phyloP scores from a whole-genome alignment of 1,140 invertebrate genomes.

The Alviniconcha marisindica region DNA sequence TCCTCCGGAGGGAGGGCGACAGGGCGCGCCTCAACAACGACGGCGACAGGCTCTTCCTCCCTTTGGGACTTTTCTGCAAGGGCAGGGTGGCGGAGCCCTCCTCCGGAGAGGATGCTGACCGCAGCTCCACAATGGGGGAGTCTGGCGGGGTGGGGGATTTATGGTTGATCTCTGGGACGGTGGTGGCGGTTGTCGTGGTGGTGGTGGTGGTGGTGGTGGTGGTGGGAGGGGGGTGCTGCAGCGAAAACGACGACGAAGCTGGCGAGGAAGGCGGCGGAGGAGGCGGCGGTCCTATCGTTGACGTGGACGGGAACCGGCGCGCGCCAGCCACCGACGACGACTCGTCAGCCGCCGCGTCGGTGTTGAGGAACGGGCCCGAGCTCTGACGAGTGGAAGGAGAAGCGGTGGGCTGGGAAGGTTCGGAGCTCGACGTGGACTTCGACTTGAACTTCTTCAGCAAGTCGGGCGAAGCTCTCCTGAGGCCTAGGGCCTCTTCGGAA shows the following conservation, averaged over 20 bases:
- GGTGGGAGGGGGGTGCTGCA: neutral
- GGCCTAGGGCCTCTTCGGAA: neutral
- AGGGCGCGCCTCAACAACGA: conserved; percentile 37
- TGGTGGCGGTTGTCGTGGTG: neutral
- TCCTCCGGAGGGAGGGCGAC: conserved; percentile 37
- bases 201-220: neutral
- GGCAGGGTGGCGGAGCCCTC: neutral
- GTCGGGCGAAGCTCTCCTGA: neutral
- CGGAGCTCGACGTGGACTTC: neutral
- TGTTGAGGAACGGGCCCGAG: neutral
- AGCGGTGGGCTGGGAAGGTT: neutral
- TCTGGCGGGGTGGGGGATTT: neutral
- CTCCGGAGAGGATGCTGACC: neutral
- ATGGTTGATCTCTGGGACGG: no score
- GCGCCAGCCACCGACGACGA: no score
- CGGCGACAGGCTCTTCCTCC: conserved; percentile 38
- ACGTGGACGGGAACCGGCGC: no score
- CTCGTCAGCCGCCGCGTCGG: no score
- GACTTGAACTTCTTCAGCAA: conserved; percentile 22
- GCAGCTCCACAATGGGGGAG: neutral
- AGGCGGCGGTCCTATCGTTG: neutral
- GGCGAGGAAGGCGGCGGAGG: neutral
- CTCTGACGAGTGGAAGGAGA: no score
- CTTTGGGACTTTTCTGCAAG: conserved; percentile 35
- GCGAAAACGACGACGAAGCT: no score